Conservation (phyloP, 2,888 invertebrate genomes). For the Notodromas monacha region DNA sequence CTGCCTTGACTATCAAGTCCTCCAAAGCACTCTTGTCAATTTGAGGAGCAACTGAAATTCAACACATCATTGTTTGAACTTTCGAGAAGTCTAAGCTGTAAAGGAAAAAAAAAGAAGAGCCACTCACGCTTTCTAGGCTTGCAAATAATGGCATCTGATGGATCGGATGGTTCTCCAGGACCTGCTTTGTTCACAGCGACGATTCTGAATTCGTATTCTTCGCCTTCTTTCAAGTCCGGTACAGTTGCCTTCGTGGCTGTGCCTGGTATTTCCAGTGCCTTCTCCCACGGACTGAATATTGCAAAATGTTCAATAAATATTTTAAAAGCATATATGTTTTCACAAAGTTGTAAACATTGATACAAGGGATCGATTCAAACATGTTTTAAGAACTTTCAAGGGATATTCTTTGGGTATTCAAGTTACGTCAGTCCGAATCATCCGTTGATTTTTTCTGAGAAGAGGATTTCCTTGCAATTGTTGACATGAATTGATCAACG, state of each 20-base stretch:
- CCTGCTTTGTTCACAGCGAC: constrained; percentile 82
- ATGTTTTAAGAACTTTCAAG: too few relatives aligned
- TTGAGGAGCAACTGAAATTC: constrained; percentile 39
- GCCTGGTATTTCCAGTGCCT: constrained; percentile 1
- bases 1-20: constrained; percentile 67
- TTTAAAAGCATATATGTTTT: not conserved
- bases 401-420: too few relatives aligned
- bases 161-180: constrained; percentile 28
- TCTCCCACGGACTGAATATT: constrained; percentile 1
- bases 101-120: not conserved
- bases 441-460: constrained; percentile 1
- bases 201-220: constrained; percentile 76
- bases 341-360: too few relatives aligned
- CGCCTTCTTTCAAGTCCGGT: constrained; percentile 53
- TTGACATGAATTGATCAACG: too few relatives aligned
- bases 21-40: constrained; percentile 56
- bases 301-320: not conserved
- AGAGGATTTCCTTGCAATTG: too few relatives aligned
- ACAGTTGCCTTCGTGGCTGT: constrained; percentile 34
- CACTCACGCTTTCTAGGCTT: constrained; percentile 16
- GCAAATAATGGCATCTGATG: constrained; percentile 15
- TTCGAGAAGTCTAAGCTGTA: not conserved
- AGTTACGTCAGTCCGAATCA: not conserved
- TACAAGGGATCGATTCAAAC: too few relatives aligned
- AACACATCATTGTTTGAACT: too few relatives aligned